These are phyloP conservation scores for Philypnodon macrostomus DNA, from an alignment of 2,797 vertebrate species.

Conservation along the genomic window DNA sequence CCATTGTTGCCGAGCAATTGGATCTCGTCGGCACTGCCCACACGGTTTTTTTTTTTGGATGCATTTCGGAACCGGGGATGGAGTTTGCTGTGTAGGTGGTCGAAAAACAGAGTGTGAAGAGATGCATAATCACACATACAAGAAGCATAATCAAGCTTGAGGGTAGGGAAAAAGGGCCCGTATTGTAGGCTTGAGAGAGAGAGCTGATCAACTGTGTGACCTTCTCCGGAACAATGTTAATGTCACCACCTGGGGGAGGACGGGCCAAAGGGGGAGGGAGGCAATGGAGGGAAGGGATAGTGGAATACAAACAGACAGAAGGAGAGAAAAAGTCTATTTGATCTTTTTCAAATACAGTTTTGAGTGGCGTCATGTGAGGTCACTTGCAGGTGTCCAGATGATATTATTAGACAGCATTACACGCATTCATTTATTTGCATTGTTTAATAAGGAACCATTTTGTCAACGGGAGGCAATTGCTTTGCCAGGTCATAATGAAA, in stretches of 20 bases:
- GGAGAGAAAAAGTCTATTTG: slow-evolving; percentile 5
- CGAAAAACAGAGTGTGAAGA: slow-evolving; percentile 34
- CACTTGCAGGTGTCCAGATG: too few relatives aligned
- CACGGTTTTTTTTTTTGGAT: slow-evolving; percentile 21
- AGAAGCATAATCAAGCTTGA: slow-evolving; percentile 42
- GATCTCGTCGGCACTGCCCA: slow-evolving; percentile 29
- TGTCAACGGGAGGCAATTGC: too few relatives aligned
- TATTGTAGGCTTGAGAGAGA: slow-evolving; percentile 43
- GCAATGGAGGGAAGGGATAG: slow-evolving; percentile 40
- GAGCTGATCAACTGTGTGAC: slow-evolving; percentile 65
- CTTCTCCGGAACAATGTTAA: slow-evolving; percentile 70
- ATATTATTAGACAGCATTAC: too few relatives aligned
- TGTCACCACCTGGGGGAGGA: slow-evolving; percentile 67
- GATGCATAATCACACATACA: slow-evolving; percentile 39
- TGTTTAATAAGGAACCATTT: too few relatives aligned
- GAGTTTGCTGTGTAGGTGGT: slow-evolving; percentile 51
- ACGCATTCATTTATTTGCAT: too few relatives aligned
- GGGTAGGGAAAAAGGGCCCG: slow-evolving; percentile 7
- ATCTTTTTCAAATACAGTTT: too few relatives aligned
- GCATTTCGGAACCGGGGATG: slow-evolving; percentile 21
- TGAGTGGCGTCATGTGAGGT: too few relatives aligned
- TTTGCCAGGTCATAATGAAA: too few relatives aligned
- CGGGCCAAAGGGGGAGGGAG: not conserved
- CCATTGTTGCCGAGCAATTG: slow-evolving; percentile 36
- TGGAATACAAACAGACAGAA: slow-evolving; percentile 15